Evolutionary conservation across 1,140 invertebrate species (phyloP).

Genomic region (Aricia agestis): DNA sequence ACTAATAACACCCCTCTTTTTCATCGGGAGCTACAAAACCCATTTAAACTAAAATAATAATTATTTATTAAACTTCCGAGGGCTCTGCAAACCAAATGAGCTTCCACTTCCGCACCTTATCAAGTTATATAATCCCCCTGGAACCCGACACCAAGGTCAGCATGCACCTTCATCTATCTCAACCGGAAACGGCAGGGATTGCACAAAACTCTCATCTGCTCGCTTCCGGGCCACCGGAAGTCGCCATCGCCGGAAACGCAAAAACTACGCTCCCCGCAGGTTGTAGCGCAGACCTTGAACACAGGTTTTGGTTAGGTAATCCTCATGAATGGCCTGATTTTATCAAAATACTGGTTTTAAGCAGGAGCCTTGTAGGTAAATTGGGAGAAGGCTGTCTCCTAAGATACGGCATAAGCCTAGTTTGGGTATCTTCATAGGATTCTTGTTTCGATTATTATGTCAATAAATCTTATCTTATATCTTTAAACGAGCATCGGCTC

Average conservation of each 20-base stretch:
- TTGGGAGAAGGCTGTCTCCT: too few species aligned
- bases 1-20: too few species aligned
- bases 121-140: slow-evolving; percentile 39
- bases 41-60: too few species aligned
- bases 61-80: too few species aligned
- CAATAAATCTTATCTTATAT: too few species aligned
- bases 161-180: slow-evolving; percentile 60
- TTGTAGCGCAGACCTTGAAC: slow-evolving; percentile 33
- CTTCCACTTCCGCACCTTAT: slow-evolving; percentile 8
- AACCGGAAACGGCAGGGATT: slow-evolving; percentile 43
- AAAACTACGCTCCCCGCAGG: slow-evolving; percentile 56
- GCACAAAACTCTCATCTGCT: slow-evolving; percentile 56
- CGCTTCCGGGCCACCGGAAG: slow-evolving; percentile 49
- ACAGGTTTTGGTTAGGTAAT: slow-evolving; percentile 11
- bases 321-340: slow-evolving; percentile 20
- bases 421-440: too few species aligned
- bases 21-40: too few species aligned
- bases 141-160: slow-evolving; percentile 62
- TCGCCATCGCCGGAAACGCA: slow-evolving; percentile 48
- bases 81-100: too few species aligned
- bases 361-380: too few species aligned
- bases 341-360: neutral
- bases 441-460: too few species aligned
- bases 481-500: too few species aligned
- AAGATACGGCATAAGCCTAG: too few species aligned